Conservation (phyloP, 2,888 invertebrate genomes). For the Polymixis flavicincta region DNA sequence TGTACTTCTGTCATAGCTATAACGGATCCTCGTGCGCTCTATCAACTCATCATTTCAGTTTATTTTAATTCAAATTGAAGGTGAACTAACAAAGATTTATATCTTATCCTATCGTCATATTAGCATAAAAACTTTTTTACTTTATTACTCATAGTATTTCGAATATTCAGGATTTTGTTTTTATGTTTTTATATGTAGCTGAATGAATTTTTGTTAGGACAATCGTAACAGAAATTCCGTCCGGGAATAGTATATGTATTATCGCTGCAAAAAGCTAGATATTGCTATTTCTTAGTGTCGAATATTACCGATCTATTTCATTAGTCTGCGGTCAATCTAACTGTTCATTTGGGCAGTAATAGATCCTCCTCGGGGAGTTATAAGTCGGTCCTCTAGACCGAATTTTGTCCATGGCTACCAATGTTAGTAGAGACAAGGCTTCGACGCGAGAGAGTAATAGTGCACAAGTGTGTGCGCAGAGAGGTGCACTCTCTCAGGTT, state of each 20-base stretch:
- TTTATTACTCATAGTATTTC: not conserved
- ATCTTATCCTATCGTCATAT: not conserved
- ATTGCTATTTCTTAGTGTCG: not conserved
- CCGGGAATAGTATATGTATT: not conserved
- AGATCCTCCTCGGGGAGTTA: no score
- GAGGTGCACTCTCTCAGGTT: no score
- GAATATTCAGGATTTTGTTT: not conserved
- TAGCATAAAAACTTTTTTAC: constrained; percentile 2
- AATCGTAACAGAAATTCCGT: no score
- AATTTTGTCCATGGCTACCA: no score
- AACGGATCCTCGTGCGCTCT: constrained; percentile 8
- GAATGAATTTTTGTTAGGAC: not conserved
- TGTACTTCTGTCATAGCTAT: constrained; percentile 17
- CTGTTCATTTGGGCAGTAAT: not conserved
- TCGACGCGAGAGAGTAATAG: no score
- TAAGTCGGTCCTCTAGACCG: no score
- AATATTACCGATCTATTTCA: not conserved
- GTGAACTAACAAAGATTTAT: constrained; percentile 21
- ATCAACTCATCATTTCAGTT: constrained; percentile 32
- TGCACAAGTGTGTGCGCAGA: no score
- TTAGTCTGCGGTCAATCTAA: constrained; percentile 9
- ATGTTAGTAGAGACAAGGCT: no score
- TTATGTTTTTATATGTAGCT: no score
- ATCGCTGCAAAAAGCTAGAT: not conserved
- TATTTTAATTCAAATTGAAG: constrained; percentile 40